These are phyloP conservation scores for Serranochromis macrocephalus DNA, from an alignment of 2,113 vertebrate species.

Conservation along the genomic window DNA sequence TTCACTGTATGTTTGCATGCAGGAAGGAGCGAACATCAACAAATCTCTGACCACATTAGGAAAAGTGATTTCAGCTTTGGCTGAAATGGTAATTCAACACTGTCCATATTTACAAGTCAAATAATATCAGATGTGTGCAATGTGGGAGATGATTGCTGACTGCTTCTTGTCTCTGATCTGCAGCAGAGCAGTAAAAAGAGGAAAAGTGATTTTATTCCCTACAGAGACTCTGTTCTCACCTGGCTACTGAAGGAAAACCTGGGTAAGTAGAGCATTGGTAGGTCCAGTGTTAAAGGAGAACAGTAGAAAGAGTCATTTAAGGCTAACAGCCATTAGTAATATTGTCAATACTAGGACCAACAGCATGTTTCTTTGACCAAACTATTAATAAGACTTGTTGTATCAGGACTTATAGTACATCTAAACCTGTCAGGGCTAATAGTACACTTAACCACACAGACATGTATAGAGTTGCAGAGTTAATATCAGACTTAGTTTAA, in stretches of 20 bases:
- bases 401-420: not conserved
- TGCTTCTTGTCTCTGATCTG: not conserved
- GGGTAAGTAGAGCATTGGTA: constrained; percentile 22
- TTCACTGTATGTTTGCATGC: not conserved
- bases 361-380: fast-evolving
- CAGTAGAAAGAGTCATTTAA: not conserved
- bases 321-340: not conserved
- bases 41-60: constrained; percentile 88
- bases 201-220: constrained; percentile 84
- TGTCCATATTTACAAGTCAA: not conserved
- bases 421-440: fast-evolving
- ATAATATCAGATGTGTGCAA: not conserved
- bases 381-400: not conserved
- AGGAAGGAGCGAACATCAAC: constrained; percentile 92
- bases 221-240: constrained; percentile 85
- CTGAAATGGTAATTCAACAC: constrained; percentile 76
- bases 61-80: constrained; percentile 85
- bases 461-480: not conserved
- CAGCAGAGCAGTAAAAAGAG: constrained; percentile 82
- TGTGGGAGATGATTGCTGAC: not conserved
- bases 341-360: not conserved
- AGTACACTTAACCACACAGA: not conserved
- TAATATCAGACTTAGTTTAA: not conserved
- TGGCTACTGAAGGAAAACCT: constrained; percentile 77
- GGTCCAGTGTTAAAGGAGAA: not conserved